Conservation (phyloP, 2,113 vertebrate genomes). For the Ictalurus punctatus region DNA sequence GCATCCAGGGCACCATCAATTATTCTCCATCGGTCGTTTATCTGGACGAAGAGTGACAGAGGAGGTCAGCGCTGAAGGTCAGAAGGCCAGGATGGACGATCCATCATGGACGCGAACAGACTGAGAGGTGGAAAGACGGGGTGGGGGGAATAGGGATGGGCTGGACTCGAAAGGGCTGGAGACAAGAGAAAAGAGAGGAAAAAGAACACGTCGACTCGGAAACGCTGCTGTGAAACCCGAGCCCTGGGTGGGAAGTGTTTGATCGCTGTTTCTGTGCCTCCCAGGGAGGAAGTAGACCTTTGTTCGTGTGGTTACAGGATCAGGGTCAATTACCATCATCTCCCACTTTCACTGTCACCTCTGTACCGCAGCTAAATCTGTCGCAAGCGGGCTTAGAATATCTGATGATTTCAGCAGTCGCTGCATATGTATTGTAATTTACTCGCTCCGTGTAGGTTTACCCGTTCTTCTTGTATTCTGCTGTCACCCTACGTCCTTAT, state of each 20-base stretch:
- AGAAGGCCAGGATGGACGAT: constrained; percentile 20
- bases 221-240: constrained; percentile 24
- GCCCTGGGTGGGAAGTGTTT: constrained; percentile 35
- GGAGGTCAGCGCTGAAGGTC: constrained; percentile 38
- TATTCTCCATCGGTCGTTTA: constrained; percentile 45
- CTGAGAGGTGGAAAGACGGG: background rate
- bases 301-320: constrained; percentile 33
- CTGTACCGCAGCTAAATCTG: background rate
- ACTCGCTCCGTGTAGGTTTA: background rate
- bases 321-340: constrained; percentile 34
- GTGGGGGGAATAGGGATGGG: background rate
- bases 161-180: background rate
- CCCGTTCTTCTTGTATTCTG: background rate
- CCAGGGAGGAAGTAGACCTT: constrained; percentile 17
- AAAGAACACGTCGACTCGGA: background rate
- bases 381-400: background rate
- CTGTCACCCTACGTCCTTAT: background rate
- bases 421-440: background rate
- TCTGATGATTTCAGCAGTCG: background rate
- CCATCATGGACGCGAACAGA: constrained; percentile 16
- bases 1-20: constrained; percentile 19
- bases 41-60: constrained; percentile 11
- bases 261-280: constrained; percentile 16
- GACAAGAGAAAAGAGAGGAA: background rate
- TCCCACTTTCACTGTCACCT: constrained; percentile 15